Percentiles rank a stretch among this genome's conserved stretches.
Conservation (phyloP, 2,113 vertebrate genomes). For the Bujurquina vittata region DNA sequence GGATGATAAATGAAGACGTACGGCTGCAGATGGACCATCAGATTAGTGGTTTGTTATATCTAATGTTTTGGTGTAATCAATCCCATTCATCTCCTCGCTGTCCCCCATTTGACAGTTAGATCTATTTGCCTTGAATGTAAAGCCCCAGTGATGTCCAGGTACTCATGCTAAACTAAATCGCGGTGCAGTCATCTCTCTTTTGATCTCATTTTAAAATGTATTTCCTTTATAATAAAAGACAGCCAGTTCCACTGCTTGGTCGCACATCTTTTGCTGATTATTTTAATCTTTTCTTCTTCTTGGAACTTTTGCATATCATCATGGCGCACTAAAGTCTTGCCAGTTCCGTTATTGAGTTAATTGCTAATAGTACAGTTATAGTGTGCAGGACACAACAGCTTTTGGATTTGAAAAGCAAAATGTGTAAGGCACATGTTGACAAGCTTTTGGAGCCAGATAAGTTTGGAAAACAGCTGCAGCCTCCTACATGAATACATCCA, state of each 20-base stretch:
- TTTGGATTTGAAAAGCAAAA: constrained; percentile 56
- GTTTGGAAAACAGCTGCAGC: constrained; percentile 38
- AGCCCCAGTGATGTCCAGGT: constrained; percentile 1
- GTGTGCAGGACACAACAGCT: constrained; percentile 46
- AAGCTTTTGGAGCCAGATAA: constrained; percentile 25
- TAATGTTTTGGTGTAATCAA: constrained; percentile 79
- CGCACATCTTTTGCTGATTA: constrained; percentile 77
- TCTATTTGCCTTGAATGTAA: constrained; percentile 44
- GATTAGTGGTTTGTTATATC: constrained; percentile 79
- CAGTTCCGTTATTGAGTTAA: constrained; percentile 67
- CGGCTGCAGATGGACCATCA: constrained; percentile 77
- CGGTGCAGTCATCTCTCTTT: constrained; percentile 27
- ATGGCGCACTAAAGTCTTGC: constrained; percentile 58
- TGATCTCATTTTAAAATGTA: constrained; percentile 29
- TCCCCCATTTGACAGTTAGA: constrained; percentile 22
- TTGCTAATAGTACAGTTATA: constrained; percentile 60
- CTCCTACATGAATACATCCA: constrained; percentile 45
- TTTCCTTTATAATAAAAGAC: constrained; percentile 39
- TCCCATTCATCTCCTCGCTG: constrained; percentile 63
- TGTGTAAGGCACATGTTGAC: constrained; percentile 73
- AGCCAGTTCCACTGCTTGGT: constrained; percentile 34
- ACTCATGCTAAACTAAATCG: constrained; percentile 8
- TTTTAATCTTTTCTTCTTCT: constrained; percentile 14
- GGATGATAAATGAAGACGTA: constrained; percentile 84
- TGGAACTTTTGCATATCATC: constrained; percentile 26